Evolutionary conservation across 2,888 invertebrate genomes (phyloP), one percentile per base, ranked within the genome.

Genomic region (Chymomyza caudatula): DNA sequence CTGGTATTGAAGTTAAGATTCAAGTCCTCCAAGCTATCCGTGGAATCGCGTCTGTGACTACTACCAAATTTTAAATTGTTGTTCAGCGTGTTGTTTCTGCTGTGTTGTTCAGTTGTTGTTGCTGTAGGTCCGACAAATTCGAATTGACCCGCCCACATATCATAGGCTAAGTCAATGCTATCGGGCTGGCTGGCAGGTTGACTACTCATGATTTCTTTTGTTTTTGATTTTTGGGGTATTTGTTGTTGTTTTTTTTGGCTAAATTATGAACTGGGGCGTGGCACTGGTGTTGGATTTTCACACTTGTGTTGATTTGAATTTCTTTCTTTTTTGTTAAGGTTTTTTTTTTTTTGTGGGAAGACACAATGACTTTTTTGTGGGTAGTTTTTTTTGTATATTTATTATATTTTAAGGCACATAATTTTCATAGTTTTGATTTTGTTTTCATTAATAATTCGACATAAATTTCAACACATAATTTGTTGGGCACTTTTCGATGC

Each of bases 101-200:
- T 72, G 57, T 60, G 63, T 55, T 64, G 62, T 60, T 74, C 58
- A 69, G 80, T 63, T 72, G 71, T 74, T 69, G 69, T 78, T 71
- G 72, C 69, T 79, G 79, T 79, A 67, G 81, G 88, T 51, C 95
- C 95, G 79, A 95, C 93, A 90, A 96, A 95, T 91, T 96, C 95
- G 87, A 96, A 96, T 91, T 96, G 96, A 66, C 96, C 96, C 89
- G 96, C 95, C 96, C 96, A 96, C 93, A 96, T 94, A 88, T 96
- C 96, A 90, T 95, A 95, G 90, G 95, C 95, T 90, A 96, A 92
- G 87, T 95, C 95, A 83, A 94, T 90, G 87, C 92, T 93, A 78
- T 93, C 93, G 86, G 90, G 90, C 87, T 90, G 90, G 82, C 90
- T 90, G 71, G 89, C 84, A 78, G 90, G 88, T 88, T 90, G 86